Conservation (phyloP, 2,888 invertebrate species). For the Lepidonotus clava region DNA sequence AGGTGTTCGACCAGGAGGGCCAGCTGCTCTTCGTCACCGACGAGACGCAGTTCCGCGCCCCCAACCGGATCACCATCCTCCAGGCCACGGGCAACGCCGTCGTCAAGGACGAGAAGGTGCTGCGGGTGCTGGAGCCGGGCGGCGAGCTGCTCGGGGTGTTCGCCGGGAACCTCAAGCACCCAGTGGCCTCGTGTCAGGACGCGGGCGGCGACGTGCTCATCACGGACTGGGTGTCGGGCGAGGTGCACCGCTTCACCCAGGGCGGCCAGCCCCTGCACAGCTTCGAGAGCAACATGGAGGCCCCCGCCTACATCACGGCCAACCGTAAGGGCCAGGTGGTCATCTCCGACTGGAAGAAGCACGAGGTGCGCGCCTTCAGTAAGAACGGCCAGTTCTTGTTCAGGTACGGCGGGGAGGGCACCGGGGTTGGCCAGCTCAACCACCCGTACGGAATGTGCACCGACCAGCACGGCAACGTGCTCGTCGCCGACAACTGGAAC, state of each 20-base stretch:
- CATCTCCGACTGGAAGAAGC: constrained; percentile 68
- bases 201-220: constrained; percentile 62
- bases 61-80: constrained; percentile 63
- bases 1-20: constrained; percentile 60
- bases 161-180: constrained; percentile 64
- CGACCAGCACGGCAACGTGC: constrained; percentile 65
- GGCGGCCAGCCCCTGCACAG: constrained; percentile 57
- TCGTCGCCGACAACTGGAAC: constrained; percentile 68
- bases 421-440: constrained; percentile 62
- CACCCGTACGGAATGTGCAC: constrained; percentile 66
- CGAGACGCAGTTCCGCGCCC: constrained; percentile 60
- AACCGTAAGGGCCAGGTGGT: constrained; percentile 61
- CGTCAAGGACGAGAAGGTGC: constrained; percentile 65
- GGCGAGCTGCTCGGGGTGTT: constrained; percentile 61
- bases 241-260: constrained; percentile 62
- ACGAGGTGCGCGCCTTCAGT: constrained; percentile 64
- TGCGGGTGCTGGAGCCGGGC: constrained; percentile 62
- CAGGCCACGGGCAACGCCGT: constrained; percentile 58
- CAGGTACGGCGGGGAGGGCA: constrained; percentile 64
- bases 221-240: constrained; percentile 66
- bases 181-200: constrained; percentile 64
- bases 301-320: constrained; percentile 65
- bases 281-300: constrained; percentile 64
- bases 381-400: constrained; percentile 60
- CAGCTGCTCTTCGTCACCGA: constrained; percentile 50